Percentiles rank a stretch among this genome's conserved stretches.
phyloP scores from a whole-genome alignment of 2,113 vertebrate species.

The Aleadryas rufinucha region DNA sequence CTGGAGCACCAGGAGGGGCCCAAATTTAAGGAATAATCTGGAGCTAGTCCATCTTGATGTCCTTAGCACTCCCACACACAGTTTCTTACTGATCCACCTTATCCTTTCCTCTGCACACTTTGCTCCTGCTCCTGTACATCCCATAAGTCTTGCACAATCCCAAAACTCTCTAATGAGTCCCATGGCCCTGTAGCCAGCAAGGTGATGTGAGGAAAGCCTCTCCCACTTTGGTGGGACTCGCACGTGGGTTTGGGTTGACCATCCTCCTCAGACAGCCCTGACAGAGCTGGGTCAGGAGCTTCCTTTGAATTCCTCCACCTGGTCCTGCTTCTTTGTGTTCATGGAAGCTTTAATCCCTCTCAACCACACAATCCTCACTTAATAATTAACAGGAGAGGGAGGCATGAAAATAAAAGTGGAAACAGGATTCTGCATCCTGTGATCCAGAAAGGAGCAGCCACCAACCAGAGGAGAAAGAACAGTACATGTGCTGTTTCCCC shows the following conservation, averaged over 20 bases:
- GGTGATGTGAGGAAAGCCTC: not conserved
- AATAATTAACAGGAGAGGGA: not conserved
- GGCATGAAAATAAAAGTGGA: not conserved
- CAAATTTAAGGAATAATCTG: accelerated
- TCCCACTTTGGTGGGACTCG: not conserved
- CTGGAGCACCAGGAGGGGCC: not conserved
- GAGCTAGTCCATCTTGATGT: not conserved
- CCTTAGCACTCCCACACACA: not conserved
- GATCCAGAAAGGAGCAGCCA: not conserved
- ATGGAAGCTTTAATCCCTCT: not conserved
- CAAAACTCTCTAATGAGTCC: not conserved
- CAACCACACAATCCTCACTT: not conserved
- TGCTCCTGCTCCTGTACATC: not conserved
- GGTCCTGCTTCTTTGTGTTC: not conserved
- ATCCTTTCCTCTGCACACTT: not conserved
- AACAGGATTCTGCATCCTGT: not conserved
- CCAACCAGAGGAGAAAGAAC: not conserved
- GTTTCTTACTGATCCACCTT: not conserved
- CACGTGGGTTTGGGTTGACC: not conserved
- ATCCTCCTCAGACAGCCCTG: not conserved
- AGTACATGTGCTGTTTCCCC: not conserved
- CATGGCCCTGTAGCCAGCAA: not conserved
- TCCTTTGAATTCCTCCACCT: not conserved
- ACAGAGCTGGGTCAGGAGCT: not conserved
- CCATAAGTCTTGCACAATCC: not conserved